Percentiles rank a stretch among this genome's conserved stretches.
These are phyloP conservation scores for Tetramorium bicarinatum DNA, from an alignment of 2,888 invertebrate species.

Conservation along the genomic window DNA sequence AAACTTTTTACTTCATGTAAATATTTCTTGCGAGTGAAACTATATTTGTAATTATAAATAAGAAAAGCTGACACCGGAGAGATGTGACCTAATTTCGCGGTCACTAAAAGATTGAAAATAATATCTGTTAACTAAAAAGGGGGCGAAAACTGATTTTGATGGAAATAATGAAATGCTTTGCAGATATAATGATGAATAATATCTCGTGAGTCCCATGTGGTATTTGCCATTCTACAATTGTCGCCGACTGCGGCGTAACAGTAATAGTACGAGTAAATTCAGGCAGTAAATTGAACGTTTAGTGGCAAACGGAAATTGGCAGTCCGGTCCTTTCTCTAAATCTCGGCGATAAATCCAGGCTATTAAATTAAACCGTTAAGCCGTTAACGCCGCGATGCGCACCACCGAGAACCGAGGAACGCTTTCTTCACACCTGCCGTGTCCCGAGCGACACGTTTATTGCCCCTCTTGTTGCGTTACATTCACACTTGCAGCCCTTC, in stretches of 20 bases:
- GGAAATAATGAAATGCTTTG: not conserved
- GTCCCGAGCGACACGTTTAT: slow-evolving; percentile 45
- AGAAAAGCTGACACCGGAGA: not conserved
- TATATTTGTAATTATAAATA: slow-evolving; percentile 19
- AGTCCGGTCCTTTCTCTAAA: slow-evolving; percentile 30
- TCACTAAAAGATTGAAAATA: slow-evolving; percentile 3
- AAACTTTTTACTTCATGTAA: not conserved
- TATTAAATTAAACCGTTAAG: slow-evolving; percentile 22
- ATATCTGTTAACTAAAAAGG: not conserved
- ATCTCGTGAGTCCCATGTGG: not conserved
- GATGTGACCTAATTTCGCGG: not conserved
- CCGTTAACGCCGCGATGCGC: slow-evolving; percentile 20
- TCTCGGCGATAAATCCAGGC: slow-evolving; percentile 12
- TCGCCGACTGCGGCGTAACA: not conserved
- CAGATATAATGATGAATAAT: slow-evolving; percentile 3
- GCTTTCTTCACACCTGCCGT: slow-evolving; percentile 49
- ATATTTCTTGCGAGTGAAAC: not conserved
- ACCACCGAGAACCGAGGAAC: slow-evolving; percentile 5
- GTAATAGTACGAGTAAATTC: not conserved
- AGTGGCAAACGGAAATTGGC: slow-evolving; percentile 31
- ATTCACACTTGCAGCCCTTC: slow-evolving; percentile 64
- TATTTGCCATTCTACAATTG: not conserved
- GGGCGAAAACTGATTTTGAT: not conserved
- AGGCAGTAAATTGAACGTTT: slow-evolving; percentile 6
- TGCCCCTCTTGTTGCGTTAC: slow-evolving; percentile 55